Conservation (phyloP, 2,797 vertebrate genomes). For the Thalassophryne amazonica region DNA sequence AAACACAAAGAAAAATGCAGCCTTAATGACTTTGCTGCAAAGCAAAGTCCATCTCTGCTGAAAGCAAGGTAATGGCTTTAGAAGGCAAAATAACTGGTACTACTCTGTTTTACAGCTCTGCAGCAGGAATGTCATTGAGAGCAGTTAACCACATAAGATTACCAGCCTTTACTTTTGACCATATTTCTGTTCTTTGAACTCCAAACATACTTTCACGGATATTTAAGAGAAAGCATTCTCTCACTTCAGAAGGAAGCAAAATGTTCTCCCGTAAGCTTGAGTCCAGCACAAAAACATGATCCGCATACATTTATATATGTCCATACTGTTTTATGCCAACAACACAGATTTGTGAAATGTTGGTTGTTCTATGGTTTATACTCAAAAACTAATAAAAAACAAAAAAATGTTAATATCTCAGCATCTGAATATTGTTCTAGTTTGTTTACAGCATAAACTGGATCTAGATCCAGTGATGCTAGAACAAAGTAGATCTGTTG, state of each 20-base stretch:
- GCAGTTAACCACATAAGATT: not conserved
- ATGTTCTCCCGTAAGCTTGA: too few relatives aligned
- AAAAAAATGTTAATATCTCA: too few relatives aligned
- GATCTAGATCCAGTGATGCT: too few relatives aligned
- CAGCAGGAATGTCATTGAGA: not conserved
- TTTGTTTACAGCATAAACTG: too few relatives aligned
- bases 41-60: slow-evolving; percentile 8
- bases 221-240: not conserved
- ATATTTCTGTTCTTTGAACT: slow-evolving; percentile 4
- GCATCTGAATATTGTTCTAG: too few relatives aligned
- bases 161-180: not conserved
- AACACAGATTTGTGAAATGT: too few relatives aligned
- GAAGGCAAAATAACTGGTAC: not conserved
- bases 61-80: slow-evolving; percentile 22
- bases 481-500: too few relatives aligned
- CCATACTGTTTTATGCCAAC: too few relatives aligned
- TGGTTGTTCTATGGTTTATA: too few relatives aligned
- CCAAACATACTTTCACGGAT: not conserved
- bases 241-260: slow-evolving; percentile 9
- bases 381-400: too few relatives aligned
- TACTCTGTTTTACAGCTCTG: not conserved
- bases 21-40: slow-evolving; percentile 10
- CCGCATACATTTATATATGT: too few relatives aligned
- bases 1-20: slow-evolving; percentile 8
- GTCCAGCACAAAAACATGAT: too few relatives aligned